Percentiles rank a stretch among this genome's conserved stretches.
phyloP scores from a whole-genome alignment of 2,113 vertebrate species.

The Carollia perspicillata region DNA sequence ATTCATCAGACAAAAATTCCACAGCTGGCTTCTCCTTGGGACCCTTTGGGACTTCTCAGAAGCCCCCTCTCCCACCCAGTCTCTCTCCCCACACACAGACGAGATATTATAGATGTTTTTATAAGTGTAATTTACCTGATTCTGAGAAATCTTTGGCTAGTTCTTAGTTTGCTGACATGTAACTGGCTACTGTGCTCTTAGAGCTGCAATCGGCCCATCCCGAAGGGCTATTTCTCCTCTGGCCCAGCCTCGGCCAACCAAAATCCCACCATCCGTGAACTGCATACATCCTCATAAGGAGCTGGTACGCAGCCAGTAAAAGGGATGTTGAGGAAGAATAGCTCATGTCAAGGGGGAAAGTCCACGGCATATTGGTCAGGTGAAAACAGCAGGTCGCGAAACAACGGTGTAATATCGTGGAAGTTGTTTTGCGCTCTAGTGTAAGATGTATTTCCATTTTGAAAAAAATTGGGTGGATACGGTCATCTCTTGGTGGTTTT shows the following conservation, averaged over 20 bases:
- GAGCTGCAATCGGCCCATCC: not conserved
- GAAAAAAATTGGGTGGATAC: not conserved
- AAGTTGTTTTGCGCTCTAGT: not conserved
- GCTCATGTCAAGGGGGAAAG: not conserved
- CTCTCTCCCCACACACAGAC: no score
- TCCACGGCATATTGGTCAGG: not conserved
- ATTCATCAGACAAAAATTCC: no score
- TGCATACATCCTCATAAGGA: not conserved
- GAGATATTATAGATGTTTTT: no score
- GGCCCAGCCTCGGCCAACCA: not conserved
- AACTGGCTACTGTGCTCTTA: no score
- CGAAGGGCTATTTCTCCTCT: not conserved
- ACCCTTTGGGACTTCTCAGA: no score
- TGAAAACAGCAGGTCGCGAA: not conserved
- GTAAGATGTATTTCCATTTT: not conserved
- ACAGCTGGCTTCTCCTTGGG: no score
- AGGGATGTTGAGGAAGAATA: not conserved
- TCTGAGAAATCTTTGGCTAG: no score
- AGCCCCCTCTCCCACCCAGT: no score
- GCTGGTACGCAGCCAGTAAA: not conserved
- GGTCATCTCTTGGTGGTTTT: not conserved
- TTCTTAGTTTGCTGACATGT: no score
- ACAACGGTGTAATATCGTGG: no score
- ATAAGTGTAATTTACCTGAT: no score
- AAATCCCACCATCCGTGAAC: not conserved